These are phyloP conservation scores for Lasioglossum pauxillum DNA, from an alignment of 2,888 invertebrate species.

Conservation along the genomic window DNA sequence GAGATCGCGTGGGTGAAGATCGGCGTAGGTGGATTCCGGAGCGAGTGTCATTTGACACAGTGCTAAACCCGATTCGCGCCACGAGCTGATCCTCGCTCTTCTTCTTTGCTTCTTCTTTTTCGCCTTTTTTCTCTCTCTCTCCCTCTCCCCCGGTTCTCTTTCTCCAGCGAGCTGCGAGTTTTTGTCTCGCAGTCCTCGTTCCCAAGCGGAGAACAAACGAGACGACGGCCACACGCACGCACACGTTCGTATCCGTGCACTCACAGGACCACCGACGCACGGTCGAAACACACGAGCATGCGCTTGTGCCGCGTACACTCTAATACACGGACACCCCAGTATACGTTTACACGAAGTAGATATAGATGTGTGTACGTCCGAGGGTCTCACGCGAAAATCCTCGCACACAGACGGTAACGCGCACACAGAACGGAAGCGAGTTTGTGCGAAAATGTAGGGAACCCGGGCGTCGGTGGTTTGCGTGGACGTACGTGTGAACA, in stretches of 20 bases:
- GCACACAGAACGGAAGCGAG: constrained; percentile 27
- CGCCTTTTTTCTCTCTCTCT: constrained; percentile 21
- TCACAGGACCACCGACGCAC: constrained; percentile 16
- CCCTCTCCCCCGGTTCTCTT: constrained; percentile 34
- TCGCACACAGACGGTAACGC: background rate
- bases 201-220: constrained; percentile 82
- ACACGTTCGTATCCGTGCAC: constrained; percentile 11
- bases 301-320: background rate
- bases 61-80: constrained; percentile 83
- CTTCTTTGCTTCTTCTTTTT: constrained; percentile 45
- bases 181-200: constrained; percentile 79
- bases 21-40: constrained; percentile 54
- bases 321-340: background rate
- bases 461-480: background rate
- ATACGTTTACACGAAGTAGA: background rate
- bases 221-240: constrained; percentile 45
- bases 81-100: constrained; percentile 73
- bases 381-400: constrained; percentile 36
- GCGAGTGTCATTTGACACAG: constrained; percentile 83
- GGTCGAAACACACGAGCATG: background rate
- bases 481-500: background rate
- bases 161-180: constrained; percentile 64
- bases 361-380: background rate
- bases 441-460: constrained; percentile 28
- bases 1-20: background rate